Evolutionary conservation across 92 coral and sea anemone genomes (phyloP).

Genomic region (Actinernus sp.): DNA sequence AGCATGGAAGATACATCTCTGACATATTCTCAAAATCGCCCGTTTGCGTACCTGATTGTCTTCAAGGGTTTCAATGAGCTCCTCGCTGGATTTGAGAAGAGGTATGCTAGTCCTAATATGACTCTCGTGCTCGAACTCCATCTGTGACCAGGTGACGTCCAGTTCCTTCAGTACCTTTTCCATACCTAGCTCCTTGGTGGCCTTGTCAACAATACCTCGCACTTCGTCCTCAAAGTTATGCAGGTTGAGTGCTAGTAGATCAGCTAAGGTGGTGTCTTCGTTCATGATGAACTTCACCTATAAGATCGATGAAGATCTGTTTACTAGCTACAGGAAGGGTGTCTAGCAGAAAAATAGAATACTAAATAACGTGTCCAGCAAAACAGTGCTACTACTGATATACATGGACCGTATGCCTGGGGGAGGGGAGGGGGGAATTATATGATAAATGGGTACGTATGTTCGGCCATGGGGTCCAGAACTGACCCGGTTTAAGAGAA

Average conservation of each 20-base stretch:
- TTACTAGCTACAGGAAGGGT: background rate
- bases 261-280: slow-evolving; percentile 95
- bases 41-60: slow-evolving; percentile 99
- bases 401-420: background rate
- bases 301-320: background rate
- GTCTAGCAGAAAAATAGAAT: background rate
- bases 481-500: too few relatives aligned
- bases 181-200: slow-evolving; percentile 99
- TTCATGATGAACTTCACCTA: slow-evolving; percentile 98
- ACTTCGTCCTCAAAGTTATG: slow-evolving; percentile 99
- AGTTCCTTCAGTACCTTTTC: slow-evolving; percentile 94
- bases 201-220: slow-evolving; percentile 98
- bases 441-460: too few relatives aligned
- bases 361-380: background rate
- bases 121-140: slow-evolving; percentile 97
- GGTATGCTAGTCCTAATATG: slow-evolving; percentile 88
- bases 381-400: background rate
- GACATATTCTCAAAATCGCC: too few relatives aligned
- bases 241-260: slow-evolving; percentile 92
- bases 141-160: slow-evolving; percentile 98
- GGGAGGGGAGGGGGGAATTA: too few relatives aligned
- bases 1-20: too few relatives aligned
- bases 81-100: slow-evolving; percentile 93
- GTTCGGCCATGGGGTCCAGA: too few relatives aligned
- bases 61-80: slow-evolving; percentile 97